A percentile compares a stretch with the other conserved stretches of the same genome.
Evolutionary conservation across 2,797 vertebrate genomes (phyloP).

Genomic region (Sardinella longiceps): DNA sequence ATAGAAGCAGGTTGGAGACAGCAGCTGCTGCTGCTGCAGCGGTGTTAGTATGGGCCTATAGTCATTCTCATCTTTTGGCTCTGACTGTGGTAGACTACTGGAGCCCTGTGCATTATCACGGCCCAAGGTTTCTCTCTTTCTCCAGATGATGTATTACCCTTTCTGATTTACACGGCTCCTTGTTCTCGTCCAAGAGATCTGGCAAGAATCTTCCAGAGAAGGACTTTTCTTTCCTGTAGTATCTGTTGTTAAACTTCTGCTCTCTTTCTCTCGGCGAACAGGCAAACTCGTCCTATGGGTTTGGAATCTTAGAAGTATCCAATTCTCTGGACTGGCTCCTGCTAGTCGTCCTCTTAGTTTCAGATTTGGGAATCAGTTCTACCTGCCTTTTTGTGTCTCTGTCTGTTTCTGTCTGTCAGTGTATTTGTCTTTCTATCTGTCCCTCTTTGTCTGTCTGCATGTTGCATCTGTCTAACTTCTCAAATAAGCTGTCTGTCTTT

Average conservation of each 20-base stretch:
- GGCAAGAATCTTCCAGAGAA: neutral
- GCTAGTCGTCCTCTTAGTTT: neutral
- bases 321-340: too few species aligned
- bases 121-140: neutral
- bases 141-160: constrained; percentile 11
- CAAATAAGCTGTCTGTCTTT: too few species aligned
- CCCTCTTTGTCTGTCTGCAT: too few species aligned
- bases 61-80: neutral
- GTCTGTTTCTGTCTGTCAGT: neutral
- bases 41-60: too few species aligned
- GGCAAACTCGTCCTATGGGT: too few species aligned
- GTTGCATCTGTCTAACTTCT: too few species aligned
- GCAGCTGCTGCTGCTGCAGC: neutral
- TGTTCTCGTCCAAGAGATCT: neutral
- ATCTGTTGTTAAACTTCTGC: too few species aligned
- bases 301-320: too few species aligned
- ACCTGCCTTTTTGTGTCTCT: neutral
- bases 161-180: neutral
- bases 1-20: neutral
- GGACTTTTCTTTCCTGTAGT: neutral
- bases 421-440: neutral
- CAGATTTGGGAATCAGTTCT: too few species aligned
- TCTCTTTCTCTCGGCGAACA: too few species aligned
- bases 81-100: too few species aligned
- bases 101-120: neutral